phyloP scores from a whole-genome alignment of 2,888 invertebrate species.

The Hoplodrina blanda region DNA sequence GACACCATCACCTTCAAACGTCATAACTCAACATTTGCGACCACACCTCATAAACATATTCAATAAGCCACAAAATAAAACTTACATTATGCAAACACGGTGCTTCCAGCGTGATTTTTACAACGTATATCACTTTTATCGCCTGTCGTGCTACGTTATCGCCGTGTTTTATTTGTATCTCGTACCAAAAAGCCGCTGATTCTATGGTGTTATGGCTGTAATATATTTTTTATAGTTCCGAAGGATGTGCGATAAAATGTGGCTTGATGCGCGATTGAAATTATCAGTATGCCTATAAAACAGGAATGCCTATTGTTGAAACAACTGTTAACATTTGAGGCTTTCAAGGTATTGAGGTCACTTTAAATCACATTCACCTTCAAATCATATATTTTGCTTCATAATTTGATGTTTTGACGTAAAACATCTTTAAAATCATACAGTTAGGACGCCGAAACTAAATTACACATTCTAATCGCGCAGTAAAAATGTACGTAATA shows the following conservation, averaged over 20 bases:
- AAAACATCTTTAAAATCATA: not conserved
- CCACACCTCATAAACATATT: conserved; percentile 60
- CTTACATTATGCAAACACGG: conserved; percentile 65
- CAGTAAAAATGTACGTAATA: not conserved
- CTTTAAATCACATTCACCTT: not conserved
- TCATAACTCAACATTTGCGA: conserved; percentile 32
- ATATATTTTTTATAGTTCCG: conserved; percentile 79
- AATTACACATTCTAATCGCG: not conserved
- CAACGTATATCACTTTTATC: conserved; percentile 77
- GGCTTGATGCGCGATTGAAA: conserved; percentile 65
- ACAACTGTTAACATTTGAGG: conserved; percentile 30
- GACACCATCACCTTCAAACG: conserved; percentile 31
- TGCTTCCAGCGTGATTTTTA: conserved; percentile 70
- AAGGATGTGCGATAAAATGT: conserved; percentile 70
- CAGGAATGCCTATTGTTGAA: conserved; percentile 47
- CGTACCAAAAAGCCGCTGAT: conserved; percentile 63
- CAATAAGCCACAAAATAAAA: conserved; percentile 69
- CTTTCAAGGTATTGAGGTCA: not conserved
- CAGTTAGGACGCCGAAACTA: not conserved
- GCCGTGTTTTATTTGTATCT: conserved; percentile 74
- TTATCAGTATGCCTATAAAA: conserved; percentile 64
- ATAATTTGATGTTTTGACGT: not conserved
- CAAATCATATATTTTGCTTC: not conserved
- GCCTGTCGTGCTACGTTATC: conserved; percentile 71
- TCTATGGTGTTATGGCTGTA: conserved; percentile 74